A percentile compares a stretch with the other conserved stretches of the same genome.
phyloP scores from a whole-genome alignment of 2,113 vertebrate species.

The Myrmecobius fasciatus region DNA sequence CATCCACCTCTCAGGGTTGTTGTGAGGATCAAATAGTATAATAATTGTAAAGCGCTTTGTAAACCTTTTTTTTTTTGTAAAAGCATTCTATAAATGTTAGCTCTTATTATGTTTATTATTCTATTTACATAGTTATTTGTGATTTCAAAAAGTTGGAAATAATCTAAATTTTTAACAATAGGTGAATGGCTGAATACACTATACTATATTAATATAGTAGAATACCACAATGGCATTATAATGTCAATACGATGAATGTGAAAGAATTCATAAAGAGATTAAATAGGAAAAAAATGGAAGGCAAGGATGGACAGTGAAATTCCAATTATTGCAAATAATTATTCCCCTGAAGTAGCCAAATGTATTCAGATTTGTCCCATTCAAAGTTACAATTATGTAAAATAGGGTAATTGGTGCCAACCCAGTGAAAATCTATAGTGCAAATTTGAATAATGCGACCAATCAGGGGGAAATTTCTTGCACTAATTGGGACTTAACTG shows the following conservation, averaged over 20 bases:
- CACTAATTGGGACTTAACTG: neutral
- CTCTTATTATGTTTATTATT: neutral
- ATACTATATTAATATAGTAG: neutral
- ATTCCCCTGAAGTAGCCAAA: neutral
- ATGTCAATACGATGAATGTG: neutral
- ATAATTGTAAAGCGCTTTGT: neutral
- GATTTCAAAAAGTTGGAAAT: neutral
- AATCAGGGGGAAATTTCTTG: neutral
- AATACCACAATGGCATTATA: neutral
- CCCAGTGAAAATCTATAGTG: neutral
- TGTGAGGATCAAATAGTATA: neutral
- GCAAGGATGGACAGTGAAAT: neutral
- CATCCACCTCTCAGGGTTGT: neutral
- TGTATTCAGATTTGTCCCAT: neutral
- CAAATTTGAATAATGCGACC: neutral
- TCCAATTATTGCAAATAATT: neutral
- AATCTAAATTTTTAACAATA: neutral
- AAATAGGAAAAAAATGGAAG: neutral
- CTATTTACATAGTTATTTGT: neutral
- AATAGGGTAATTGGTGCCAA: neutral
- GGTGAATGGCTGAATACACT: neutral
- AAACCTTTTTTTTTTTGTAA: no score
- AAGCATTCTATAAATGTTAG: neutral
- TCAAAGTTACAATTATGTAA: neutral
- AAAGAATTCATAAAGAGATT: neutral